Base-by-base conservation (phyloP, 2,113 vertebrate genomes). In the Abramis brama region DNA sequence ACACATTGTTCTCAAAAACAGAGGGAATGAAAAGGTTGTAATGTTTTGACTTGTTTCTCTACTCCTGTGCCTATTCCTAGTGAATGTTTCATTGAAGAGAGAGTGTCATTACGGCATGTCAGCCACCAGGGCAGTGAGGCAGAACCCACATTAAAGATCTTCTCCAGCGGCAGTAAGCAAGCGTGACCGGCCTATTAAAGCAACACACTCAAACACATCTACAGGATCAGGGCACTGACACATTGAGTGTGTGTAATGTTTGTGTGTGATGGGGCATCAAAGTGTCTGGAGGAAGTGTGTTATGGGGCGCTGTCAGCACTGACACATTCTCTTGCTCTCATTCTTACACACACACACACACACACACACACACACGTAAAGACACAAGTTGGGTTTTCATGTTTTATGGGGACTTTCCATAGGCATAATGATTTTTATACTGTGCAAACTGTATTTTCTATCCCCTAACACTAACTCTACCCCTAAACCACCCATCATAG, bases 261-360 rank as follows among this genome's bases (percentile, higher is more conserved):
- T 88, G 87, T 86, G 64, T 84, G 75, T 78, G 30, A 50, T 71
- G 30, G 64, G 47, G 6, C 59, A 88, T 80, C 76, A 83, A 86
- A 88, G 66, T 79, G 52, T 47, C 79, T 76, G 77, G 36, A 83
- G 87, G 87, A 88, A 86, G 64, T 62, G 50, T 64, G 86, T 83
- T 66, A 83, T 30, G 82, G 64, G 82, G 64, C 30, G 62, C 80
- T 55, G 76, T 77, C 79, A 70, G 33, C 86, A 62, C 64, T 66
- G 25, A 75, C 64, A 66, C 45, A 77, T 74, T 43, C 59, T 33
- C 79, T 55, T 50, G 50, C 76, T 64, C 76, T 66, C 80, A 45
- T 39, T 52, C 25, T 60, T 84, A 87, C 86, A 87, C 64, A 6
- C 73, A 82, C 82, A 78, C 60, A 74, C 82, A 43, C 66, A 87